These are phyloP conservation scores for Nyctibius grandis DNA, from an alignment of 2,797 vertebrate genomes.

Conservation along the genomic window DNA sequence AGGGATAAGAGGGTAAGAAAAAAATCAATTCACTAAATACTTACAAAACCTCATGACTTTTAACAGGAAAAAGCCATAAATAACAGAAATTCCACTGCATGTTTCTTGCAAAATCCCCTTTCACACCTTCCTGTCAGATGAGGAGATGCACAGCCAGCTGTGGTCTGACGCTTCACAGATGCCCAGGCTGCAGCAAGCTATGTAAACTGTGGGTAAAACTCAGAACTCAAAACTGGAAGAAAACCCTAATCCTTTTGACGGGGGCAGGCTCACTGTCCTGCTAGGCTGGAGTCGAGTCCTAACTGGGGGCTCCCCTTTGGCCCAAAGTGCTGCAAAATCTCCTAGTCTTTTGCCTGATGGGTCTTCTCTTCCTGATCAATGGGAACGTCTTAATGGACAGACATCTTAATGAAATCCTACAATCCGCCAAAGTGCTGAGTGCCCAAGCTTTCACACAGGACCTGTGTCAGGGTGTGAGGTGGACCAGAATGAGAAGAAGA, in stretches of 20 bases:
- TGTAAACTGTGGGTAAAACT: not conserved
- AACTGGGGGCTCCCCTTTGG: not conserved
- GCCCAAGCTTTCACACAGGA: not conserved
- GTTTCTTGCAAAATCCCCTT: not conserved
- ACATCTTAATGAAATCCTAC: not conserved
- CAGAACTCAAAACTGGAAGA: not conserved
- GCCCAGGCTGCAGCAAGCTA: not conserved
- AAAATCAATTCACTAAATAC: not conserved
- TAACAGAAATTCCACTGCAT: not conserved
- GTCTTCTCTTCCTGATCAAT: not conserved
- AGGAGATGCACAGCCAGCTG: not conserved
- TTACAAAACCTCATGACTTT: not conserved
- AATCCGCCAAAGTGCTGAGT: fast-evolving
- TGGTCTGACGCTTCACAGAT: not conserved
- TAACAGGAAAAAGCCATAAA: not conserved
- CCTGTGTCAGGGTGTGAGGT: not conserved
- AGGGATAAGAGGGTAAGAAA: not conserved
- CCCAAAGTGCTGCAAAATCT: not conserved
- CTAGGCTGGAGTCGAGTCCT: not conserved
- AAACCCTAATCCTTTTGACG: not conserved
- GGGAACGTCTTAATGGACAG: not conserved
- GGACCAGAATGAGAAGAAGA: not conserved
- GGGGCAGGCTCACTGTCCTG: not conserved
- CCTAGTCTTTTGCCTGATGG: not conserved
- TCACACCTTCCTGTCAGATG: not conserved